Base-by-base conservation (phyloP, 2,888 invertebrate genomes). In the Conchocele bisecta region DNA sequence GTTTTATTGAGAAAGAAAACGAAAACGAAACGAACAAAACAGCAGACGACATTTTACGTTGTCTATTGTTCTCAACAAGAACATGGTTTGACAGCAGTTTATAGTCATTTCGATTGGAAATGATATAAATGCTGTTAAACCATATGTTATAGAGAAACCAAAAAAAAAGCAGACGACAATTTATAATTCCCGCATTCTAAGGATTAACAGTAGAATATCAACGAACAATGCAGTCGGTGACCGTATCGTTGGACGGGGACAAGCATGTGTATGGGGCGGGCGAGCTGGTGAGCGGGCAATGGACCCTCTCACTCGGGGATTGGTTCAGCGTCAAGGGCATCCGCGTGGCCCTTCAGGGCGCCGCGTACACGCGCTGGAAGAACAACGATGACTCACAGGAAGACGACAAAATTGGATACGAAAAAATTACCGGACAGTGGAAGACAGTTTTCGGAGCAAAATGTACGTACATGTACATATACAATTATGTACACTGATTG, bases 211-310 rank as follows among this genome's bases (percentile, higher is more conserved):
- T n/a, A n/a, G n/a, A n/a, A n/a, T n/a, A n/a, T n/a, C n/a, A n/a
- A n/a, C n/a, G n/a, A n/a, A 33, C 4, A 13, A 22, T 51, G 17
- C 31, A 51, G 7, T 11, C 3, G 6, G 54, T 82, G 6, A 17
- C 39, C 7, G 28, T 75, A 7, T 20, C 33, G 33, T 35, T 51
- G n/a, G 50, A 56, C 35, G 71, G 75, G 1, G 42, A 63, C 20
- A 74, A 70, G 42, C 65, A 75, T n/a, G 77, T 83, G 0, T 84
- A 79, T 65, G 46, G 76, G n/a, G 69, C 76, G 0, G 84, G 83
- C n/a, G 84, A 84, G 11, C 29, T 33, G 13, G 73, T 84, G 6
- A 69, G 58, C 3, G 85, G 84, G 0, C 39, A 42, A 2, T 72
- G 77, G 50, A 44, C 53, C 6, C 9, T 85, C 13, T 68, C 79